Base-by-base conservation (phyloP, 2,797 vertebrate genomes). In the Sebastes minor region DNA sequence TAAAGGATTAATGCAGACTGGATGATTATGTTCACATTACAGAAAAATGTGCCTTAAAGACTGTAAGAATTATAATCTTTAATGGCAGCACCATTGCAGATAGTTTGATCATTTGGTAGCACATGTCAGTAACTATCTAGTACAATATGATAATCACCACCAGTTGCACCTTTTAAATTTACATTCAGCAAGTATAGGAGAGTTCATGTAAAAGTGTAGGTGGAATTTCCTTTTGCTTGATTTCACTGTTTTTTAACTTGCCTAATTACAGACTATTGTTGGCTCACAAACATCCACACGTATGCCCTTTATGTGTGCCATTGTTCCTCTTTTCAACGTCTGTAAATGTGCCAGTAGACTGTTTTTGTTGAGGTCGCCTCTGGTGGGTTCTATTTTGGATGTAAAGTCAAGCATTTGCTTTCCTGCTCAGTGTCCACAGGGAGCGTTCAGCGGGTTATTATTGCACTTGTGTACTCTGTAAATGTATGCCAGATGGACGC, bases 401-500 rank as follows among this genome's bases (percentile, higher is more conserved):
- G 83, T 89, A 90, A 91, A 91, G 87, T 84, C 82, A 85, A 89
- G 88, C 81, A 66, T 91, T 93, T 80, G 84, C 91, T 93, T 92
- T 91, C 92, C 92, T 92, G 92, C 90, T 88, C 65, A 22, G 79
- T 83, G 89, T 92, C 93, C 87, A 90, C 82, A 71, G 85, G 92
- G 93, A 92, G 74, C 87, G 32, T 85, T 91, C 76, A 63, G 63
- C 27, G 72, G 89, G 91, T 93, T 93, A 92, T 94, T 94, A 92
- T 92, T 91, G 90, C 80, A 85, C 89, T 93, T 91, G 86, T 90
- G 91, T 93, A 86, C 87, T 88, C 79, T 91, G 88, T 91, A 92
- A 94, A 93, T 93, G 88, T 92, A 85, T 92, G 91, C 93, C 91
- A 94, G 92, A 94, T 95, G 95, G 94, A 92, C 84, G 10, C 65